These are phyloP conservation scores for Lontra canadensis DNA, from an alignment of 2,113 vertebrate genomes.

Conservation along the genomic window DNA sequence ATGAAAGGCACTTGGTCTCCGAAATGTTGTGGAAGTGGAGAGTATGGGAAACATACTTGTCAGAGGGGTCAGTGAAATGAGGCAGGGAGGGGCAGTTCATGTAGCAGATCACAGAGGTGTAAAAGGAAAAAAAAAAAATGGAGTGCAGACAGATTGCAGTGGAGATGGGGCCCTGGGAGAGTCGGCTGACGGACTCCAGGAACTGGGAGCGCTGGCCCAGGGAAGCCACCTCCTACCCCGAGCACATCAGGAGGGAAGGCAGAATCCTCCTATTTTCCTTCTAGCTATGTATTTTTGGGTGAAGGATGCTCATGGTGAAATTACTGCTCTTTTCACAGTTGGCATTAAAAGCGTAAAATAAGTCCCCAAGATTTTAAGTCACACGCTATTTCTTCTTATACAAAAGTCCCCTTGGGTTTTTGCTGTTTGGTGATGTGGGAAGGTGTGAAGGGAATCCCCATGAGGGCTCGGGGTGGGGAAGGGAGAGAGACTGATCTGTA, in stretches of 20 bases:
- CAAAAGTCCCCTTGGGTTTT: not conserved
- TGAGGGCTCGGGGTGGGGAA: not conserved
- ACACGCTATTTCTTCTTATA: not conserved
- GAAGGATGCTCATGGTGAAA: not conserved
- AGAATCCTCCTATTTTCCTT: not conserved
- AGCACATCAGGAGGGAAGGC: not conserved
- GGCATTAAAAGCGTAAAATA: slow-evolving; percentile 36
- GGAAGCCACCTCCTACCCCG: not conserved
- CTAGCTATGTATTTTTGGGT: slow-evolving; percentile 46
- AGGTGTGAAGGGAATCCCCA: not conserved
- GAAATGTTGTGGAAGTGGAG: not conserved
- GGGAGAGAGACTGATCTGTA: not conserved
- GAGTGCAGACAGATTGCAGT: rapidly evolving
- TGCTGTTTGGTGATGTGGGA: not conserved
- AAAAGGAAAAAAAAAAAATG: not conserved
- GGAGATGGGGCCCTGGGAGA: not conserved
- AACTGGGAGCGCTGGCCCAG: not conserved
- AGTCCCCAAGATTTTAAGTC: not conserved
- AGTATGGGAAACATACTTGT: not conserved
- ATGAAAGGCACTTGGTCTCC: not conserved
- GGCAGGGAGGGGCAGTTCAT: not conserved
- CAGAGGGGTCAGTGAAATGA: not conserved
- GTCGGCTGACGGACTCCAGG: not conserved
- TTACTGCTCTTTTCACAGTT: slow-evolving; percentile 15
- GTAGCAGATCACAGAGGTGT: not conserved